Conservation (phyloP, 2,888 invertebrate genomes). For the Sclerodermus sp. region DNA sequence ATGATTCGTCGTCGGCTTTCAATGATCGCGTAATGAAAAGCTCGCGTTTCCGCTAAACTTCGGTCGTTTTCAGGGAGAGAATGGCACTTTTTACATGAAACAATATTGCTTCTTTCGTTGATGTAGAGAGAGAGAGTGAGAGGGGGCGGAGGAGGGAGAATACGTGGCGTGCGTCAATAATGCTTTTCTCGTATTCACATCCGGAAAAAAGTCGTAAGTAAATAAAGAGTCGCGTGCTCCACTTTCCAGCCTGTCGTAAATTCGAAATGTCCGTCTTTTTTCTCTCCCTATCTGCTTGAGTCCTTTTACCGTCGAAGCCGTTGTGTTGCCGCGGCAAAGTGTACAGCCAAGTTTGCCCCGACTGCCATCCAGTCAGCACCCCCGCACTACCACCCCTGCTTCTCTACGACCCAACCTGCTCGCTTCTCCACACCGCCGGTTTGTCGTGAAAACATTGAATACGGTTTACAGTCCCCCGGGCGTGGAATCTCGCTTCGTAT, state of each 20-base stretch:
- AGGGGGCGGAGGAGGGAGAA: not conserved
- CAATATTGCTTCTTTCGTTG: too few relatives aligned
- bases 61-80: too few relatives aligned
- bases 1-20: too few relatives aligned
- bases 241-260: not conserved
- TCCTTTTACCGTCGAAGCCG: not conserved
- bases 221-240: not conserved
- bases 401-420: not conserved
- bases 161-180: not conserved
- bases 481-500: not conserved
- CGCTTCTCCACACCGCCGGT: conserved; percentile 1
- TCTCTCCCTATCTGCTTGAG: not conserved
- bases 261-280: not conserved
- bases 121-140: not conserved
- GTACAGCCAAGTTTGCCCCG: not conserved
- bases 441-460: conserved; percentile 14
- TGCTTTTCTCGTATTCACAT: not conserved
- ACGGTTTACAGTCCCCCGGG: conserved; percentile 12
- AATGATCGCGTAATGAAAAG: too few relatives aligned
- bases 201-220: not conserved
- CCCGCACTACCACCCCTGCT: not conserved
- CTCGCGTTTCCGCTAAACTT: too few relatives aligned
- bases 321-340: not conserved
- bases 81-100: too few relatives aligned
- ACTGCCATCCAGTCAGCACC: not conserved